Conservation (phyloP, 2,113 vertebrate species). For the Charadrius vociferus region DNA sequence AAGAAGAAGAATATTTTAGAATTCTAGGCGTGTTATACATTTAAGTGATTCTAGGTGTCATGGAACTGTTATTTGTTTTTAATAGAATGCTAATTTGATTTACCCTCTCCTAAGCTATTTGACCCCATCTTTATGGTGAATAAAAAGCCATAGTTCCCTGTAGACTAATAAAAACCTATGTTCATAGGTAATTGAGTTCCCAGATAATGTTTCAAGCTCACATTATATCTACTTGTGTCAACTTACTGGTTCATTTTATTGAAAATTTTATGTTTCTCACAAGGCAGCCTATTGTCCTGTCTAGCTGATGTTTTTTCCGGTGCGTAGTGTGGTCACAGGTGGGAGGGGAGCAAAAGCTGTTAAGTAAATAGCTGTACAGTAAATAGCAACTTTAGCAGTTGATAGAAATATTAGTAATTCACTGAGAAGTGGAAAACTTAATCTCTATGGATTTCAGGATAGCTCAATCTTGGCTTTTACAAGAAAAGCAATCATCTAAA, state of each 20-base stretch:
- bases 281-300: constrained; percentile 58
- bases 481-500: background rate
- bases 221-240: constrained; percentile 37
- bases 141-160: background rate
- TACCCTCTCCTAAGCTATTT: background rate
- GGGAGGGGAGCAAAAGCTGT: background rate
- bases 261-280: constrained; percentile 70
- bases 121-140: background rate
- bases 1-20: background rate
- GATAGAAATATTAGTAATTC: background rate
- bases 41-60: background rate
- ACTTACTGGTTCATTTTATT: constrained; percentile 55
- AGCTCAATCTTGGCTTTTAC: background rate
- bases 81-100: background rate
- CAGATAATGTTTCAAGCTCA: constrained; percentile 47
- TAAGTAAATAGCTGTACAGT: background rate
- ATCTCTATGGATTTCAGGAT: background rate
- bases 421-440: background rate
- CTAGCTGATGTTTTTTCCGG: constrained; percentile 44
- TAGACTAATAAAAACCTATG: constrained; percentile 6
- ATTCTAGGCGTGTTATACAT: background rate
- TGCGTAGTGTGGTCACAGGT: background rate
- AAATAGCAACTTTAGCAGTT: background rate
- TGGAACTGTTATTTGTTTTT: background rate
- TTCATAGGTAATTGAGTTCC: constrained; percentile 53